A percentile compares a stretch with the other conserved stretches of the same genome.
These are phyloP conservation scores for Mimas tiliae DNA, from an alignment of 2,888 invertebrate species.

Conservation along the genomic window DNA sequence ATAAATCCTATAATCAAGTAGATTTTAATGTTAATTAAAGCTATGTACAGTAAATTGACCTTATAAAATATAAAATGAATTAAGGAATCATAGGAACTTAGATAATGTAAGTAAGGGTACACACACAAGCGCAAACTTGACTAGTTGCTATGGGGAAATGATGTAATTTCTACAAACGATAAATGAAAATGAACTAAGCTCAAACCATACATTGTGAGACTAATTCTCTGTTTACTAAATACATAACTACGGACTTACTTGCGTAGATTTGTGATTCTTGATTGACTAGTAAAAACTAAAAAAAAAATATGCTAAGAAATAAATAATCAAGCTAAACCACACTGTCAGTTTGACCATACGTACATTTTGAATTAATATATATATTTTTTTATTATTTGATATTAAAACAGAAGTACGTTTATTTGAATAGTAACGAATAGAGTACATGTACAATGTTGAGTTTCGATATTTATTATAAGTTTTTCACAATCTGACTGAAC, in stretches of 20 bases:
- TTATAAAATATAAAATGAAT: not conserved
- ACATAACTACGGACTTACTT: slow-evolving; percentile 17
- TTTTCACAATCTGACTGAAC: too few species aligned
- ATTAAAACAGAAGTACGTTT: too few species aligned
- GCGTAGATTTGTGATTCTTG: not conserved
- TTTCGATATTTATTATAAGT: too few species aligned
- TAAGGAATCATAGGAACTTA: not conserved
- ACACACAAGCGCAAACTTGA: slow-evolving; percentile 22
- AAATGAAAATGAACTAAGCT: slow-evolving; percentile 5
- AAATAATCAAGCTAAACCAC: too few species aligned
- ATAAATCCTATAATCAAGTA: too few species aligned
- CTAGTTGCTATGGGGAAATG: not conserved
- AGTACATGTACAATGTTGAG: too few species aligned
- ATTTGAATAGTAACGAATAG: too few species aligned
- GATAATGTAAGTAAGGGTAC: slow-evolving; percentile 15
- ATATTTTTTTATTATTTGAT: too few species aligned
- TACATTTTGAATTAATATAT: too few species aligned
- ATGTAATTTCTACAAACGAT: not conserved
- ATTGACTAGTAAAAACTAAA: not conserved
- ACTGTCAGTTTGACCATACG: too few species aligned
- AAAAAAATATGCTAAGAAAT: not conserved
- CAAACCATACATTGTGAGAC: slow-evolving; percentile 11
- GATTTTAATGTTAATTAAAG: not conserved
- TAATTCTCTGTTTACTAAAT: not conserved
- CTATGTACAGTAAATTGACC: not conserved